Conservation (phyloP, 2,888 invertebrate species). For the Hybos culiciformis region DNA sequence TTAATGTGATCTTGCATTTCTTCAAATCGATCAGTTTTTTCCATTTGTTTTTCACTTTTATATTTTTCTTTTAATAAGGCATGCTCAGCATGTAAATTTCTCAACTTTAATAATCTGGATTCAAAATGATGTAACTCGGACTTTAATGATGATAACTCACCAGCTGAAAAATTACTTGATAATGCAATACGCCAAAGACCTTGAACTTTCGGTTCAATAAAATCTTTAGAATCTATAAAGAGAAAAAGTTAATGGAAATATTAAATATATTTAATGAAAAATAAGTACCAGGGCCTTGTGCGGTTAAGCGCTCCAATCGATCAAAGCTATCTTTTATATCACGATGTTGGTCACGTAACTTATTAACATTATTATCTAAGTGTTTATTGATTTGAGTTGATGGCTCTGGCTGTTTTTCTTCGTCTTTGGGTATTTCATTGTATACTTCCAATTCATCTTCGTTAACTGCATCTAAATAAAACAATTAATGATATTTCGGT, state of each 20-base stretch:
- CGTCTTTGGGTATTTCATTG: constrained; percentile 49
- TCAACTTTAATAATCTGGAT: constrained; percentile 65
- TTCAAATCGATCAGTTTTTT: constrained; percentile 47
- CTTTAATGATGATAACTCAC: constrained; percentile 72
- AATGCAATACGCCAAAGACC: constrained; percentile 75
- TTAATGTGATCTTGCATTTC: constrained; percentile 65
- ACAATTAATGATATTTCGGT: background rate
- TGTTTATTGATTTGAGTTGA: constrained; percentile 37
- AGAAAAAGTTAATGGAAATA: too few species aligned
- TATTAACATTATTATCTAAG: constrained; percentile 51
- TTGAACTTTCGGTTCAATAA: constrained; percentile 82
- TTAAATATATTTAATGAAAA: too few species aligned
- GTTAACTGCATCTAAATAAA: constrained; percentile 49
- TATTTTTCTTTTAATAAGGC: constrained; percentile 55
- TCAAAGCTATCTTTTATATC: constrained; percentile 68
- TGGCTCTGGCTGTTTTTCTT: constrained; percentile 40
- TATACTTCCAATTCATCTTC: constrained; percentile 59
- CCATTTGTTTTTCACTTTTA: constrained; percentile 46
- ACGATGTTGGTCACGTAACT: constrained; percentile 58
- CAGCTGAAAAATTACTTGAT: constrained; percentile 62
- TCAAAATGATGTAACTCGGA: constrained; percentile 72
- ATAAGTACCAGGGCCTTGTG: constrained; percentile 63
- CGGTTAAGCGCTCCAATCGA: constrained; percentile 55
- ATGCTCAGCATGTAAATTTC: constrained; percentile 69
- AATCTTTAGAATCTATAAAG: constrained; percentile 73